Evolutionary conservation across 2,113 vertebrate genomes (phyloP), one percentile per base, ranked within the genome.

Genomic region (Eulemur rufifrons): DNA sequence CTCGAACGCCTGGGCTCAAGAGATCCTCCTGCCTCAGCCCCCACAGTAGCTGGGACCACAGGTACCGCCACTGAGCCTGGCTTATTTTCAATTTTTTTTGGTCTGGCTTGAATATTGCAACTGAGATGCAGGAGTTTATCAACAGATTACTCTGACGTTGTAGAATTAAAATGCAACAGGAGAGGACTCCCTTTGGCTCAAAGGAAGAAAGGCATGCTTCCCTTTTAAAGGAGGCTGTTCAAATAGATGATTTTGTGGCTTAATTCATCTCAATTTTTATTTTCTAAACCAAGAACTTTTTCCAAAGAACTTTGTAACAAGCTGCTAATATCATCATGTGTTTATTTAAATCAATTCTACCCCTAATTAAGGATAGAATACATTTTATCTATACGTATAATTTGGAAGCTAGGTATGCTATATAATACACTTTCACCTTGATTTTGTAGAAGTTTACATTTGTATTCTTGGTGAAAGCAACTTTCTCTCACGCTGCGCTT

Each of bases 61-160:
- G 68, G n/a, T 3, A 2, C 12, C 1, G 12, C 23, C 12, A 15
- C 23, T 6, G 42, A 3, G 37, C 68, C 39, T 1, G 12, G 69
- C 39, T 73, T 45, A 45, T 29, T 73, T 71, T 69, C 42, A 71
- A 12, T 71, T 45, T 45, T 73, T 73, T 73, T 42, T 29, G 0
- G 25, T 29, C 21, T 73, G 71, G 73, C 25, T 23, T 5, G 12
- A 32, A 59, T 8, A 59, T 0, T 23, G 25, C 42, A 34, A 34
- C 42, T 11, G 27, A 20, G 11, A 32, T 2, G 9, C 18, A 34
- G 18, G 87, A 59, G 77, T n/a, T 42, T 59, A n/a, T 47, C n/a
- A n/a, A 13, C 59, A n/a, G 59, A 2, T 6, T 6, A 14, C 10
- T 29, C 8, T 32, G 29, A 37, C 0, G 2, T 0, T 64, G 54